Evolutionary conservation across 2,888 invertebrate species (phyloP), one percentile per base, ranked within the genome.

Genomic region (Cyclophora punctaria): DNA sequence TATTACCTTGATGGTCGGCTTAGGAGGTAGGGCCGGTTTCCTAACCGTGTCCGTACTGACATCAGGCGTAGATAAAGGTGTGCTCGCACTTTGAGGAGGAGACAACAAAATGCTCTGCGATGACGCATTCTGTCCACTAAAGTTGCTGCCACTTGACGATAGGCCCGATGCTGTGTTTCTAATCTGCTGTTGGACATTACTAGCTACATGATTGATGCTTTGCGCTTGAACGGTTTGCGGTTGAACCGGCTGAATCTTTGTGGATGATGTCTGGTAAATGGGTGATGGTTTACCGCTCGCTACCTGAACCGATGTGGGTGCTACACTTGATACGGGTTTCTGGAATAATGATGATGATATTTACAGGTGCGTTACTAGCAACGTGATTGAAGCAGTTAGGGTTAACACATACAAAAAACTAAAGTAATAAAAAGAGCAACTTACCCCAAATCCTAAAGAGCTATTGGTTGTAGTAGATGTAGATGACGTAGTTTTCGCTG

Each of bases 291-390:
- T 92, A 65, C 91, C 92, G 61, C 90, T 85, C 56, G 86, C 79
- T 64, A 91, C 91, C 78, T 91, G 91, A 69, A 94, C 90, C 48
- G 93, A 92, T 58, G 93, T 94, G 57, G 96, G 95, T 60, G 95
- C 95, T 57, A 95, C 95, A 81, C 95, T 95, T 78, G 95, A 95
- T 59, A 95, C 93, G 56, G 96, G 96, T 80, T 96, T 96, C 90
- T 96, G 92, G 73, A 91, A 90, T 83, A 81, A 80, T 78, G 71
- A 71, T 78, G 80, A 75, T 75, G 84, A 73, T 85, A 87, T 86
- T 79, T 86, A 86, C 87, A 87, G 70, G 66, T 78, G 82, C 64
- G 53, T 35, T 20, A 50, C 50, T 53, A 61, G 57, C 48, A 62
- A 61, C 60, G 47, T 46, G 51, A 51, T 20, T 46, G 34, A 50